A percentile compares a stretch with the other conserved stretches of the same genome.
Conservation (phyloP, 2,888 invertebrate genomes). For the Spodoptera exigua region DNA sequence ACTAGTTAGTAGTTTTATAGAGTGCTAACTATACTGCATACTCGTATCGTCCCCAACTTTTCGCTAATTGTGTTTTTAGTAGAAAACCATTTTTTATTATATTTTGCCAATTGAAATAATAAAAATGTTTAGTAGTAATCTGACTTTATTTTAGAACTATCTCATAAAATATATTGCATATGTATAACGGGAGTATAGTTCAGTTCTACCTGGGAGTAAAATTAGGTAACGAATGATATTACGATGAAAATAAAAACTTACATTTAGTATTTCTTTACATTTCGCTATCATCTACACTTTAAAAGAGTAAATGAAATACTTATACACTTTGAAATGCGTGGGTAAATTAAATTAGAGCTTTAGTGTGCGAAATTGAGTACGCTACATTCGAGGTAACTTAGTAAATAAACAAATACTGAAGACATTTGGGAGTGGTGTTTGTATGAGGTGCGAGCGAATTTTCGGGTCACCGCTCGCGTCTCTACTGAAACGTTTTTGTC, state of each 20-base stretch:
- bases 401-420: conserved; percentile 66
- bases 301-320: conserved; percentile 1
- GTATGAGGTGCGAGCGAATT: conserved; percentile 70
- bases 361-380: conserved; percentile 22
- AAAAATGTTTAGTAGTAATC: no score
- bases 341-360: conserved; percentile 29
- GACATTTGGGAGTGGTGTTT: conserved; percentile 67
- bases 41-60: no score
- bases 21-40: no score
- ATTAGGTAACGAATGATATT: no score
- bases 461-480: conserved; percentile 73
- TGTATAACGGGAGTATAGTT: no score
- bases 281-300: conserved; percentile 4
- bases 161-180: no score
- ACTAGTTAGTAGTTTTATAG: no score
- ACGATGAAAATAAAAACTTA: background rate
- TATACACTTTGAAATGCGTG: conserved; percentile 16
- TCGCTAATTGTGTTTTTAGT: no score
- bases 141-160: no score
- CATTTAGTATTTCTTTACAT: background rate
- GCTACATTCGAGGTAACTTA: conserved; percentile 29
- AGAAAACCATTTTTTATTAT: no score
- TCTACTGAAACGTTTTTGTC: conserved; percentile 68
- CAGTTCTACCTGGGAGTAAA: no score
- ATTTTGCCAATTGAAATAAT: no score